Conservation (phyloP, 2,888 invertebrate species). For the Bursaphelenchus okinawaensis region DNA sequence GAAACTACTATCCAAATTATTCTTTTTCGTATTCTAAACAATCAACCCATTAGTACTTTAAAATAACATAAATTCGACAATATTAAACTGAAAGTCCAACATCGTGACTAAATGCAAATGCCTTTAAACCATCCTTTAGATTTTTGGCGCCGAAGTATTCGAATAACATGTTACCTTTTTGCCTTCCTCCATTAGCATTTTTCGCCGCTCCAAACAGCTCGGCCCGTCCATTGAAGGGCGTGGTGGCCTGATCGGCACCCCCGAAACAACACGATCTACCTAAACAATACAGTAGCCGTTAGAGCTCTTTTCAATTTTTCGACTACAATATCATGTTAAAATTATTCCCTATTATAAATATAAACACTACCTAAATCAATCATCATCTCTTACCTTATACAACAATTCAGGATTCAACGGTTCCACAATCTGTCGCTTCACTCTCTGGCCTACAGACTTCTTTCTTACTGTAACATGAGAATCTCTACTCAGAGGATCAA, state of each 20-base stretch:
- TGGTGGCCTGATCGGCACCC: background rate
- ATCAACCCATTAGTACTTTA: background rate
- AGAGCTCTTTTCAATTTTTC: too few relatives aligned
- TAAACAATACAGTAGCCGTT: too few relatives aligned
- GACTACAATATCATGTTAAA: too few relatives aligned
- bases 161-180: background rate
- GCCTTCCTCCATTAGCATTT: background rate
- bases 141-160: background rate
- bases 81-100: background rate
- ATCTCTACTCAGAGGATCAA: background rate
- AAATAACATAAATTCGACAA: background rate
- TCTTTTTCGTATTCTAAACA: too few relatives aligned
- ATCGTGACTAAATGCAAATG: background rate
- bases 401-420: constrained; percentile 8
- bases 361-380: background rate
- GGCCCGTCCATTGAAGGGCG: background rate
- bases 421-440: background rate
- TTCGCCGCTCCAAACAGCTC: background rate
- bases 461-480: background rate
- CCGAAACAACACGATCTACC: background rate
- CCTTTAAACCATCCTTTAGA: background rate
- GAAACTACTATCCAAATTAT: constrained; percentile 6
- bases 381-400: background rate
- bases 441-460: background rate
- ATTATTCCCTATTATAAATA: too few relatives aligned